phyloP scores from a whole-genome alignment of 1,140 invertebrate genomes.

The Drosophila fuyamai region DNA sequence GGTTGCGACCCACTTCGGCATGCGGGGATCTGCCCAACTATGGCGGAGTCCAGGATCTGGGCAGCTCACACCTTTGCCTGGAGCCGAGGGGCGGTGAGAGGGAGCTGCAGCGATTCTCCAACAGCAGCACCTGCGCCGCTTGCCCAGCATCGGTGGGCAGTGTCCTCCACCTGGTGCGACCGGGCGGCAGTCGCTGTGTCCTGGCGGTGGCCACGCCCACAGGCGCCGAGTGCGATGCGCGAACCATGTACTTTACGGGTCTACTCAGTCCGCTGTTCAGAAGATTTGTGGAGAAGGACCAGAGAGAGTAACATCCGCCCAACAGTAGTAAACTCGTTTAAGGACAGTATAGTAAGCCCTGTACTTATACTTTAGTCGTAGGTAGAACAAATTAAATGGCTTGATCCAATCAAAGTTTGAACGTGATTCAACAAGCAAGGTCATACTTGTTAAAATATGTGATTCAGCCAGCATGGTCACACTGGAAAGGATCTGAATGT shows the following conservation, averaged over 20 bases:
- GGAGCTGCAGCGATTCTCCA: constrained; percentile 18
- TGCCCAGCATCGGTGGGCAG: constrained; percentile 60
- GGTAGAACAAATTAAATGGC: background rate
- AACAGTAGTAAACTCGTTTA: constrained; percentile 7
- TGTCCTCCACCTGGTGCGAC: constrained; percentile 52
- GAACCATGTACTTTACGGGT: constrained; percentile 59
- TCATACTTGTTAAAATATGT: background rate
- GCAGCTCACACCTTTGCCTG: constrained; percentile 31
- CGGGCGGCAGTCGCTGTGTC: constrained; percentile 56
- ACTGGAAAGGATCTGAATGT: constrained; percentile 2
- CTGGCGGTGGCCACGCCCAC: constrained; percentile 68
- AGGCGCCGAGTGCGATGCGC: constrained; percentile 28
- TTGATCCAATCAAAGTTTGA: background rate
- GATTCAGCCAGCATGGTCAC: background rate
- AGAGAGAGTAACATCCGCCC: background rate
- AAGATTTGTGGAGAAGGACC: constrained; percentile 51
- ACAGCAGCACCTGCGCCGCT: constrained; percentile 31
- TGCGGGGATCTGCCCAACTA: constrained; percentile 37
- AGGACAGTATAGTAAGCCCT: background rate
- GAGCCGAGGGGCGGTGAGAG: constrained; percentile 9
- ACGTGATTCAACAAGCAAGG: background rate
- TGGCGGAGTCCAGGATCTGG: constrained; percentile 17
- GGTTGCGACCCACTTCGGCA: constrained; percentile 47
- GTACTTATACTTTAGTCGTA: background rate
- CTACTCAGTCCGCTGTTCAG: constrained; percentile 36